phyloP scores from a whole-genome alignment of 1,140 invertebrate genomes.

The Stenopsyche tienmushanensis region DNA sequence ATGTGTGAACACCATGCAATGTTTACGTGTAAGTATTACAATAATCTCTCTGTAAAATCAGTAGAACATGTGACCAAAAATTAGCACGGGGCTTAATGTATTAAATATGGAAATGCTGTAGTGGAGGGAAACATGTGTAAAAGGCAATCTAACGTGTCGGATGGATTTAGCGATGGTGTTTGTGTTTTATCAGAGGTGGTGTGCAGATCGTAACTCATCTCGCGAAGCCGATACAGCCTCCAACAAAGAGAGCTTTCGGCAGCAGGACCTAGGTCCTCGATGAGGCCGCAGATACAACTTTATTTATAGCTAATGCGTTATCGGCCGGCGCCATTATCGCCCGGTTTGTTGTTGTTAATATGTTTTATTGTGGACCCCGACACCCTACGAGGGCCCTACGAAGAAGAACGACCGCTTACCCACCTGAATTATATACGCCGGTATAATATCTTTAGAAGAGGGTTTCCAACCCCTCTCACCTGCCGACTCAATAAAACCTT shows the following conservation, averaged over 20 bases:
- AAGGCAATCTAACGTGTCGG: neutral
- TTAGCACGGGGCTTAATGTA: too few relatives aligned
- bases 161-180: neutral
- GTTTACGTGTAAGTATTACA: too few relatives aligned
- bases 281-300: conserved; percentile 15
- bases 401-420: neutral
- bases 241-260: too few relatives aligned
- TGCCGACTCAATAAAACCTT: neutral
- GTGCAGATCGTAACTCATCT: neutral
- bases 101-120: too few relatives aligned
- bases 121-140: too few relatives aligned
- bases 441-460: too few relatives aligned
- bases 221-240: too few relatives aligned
- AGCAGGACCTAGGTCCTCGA: neutral
- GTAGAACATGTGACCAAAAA: too few relatives aligned
- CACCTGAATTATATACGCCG: too few relatives aligned
- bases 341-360: conserved; percentile 26
- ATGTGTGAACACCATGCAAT: too few relatives aligned
- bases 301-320: conserved; percentile 30
- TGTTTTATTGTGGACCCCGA: conserved; percentile 22
- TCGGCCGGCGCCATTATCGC: conserved; percentile 23
- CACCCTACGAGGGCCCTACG: conserved; percentile 8
- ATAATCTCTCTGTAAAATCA: too few relatives aligned
- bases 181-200: neutral
- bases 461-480: neutral